phyloP scores from a whole-genome alignment of 2,797 vertebrate genomes.

The Columba guinea region DNA sequence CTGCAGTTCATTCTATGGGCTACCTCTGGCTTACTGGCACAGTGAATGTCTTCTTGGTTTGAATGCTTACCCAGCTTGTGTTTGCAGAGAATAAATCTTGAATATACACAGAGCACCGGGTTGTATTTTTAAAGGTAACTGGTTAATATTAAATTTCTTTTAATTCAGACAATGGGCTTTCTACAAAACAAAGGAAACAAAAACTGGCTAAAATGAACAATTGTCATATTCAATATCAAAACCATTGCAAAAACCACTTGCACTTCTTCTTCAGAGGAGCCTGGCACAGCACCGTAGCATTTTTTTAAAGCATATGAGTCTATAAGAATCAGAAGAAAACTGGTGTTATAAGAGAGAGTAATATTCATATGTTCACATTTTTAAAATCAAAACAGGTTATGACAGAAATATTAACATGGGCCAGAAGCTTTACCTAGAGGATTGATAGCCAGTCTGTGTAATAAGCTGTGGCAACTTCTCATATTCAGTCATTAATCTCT shows the following conservation, averaged over 20 bases:
- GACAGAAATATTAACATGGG: not conserved
- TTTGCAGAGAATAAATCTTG: not conserved
- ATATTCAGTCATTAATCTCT: conserved; percentile 36
- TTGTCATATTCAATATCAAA: not conserved
- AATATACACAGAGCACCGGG: not conserved
- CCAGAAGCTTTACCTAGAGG: not conserved
- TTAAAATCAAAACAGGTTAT: not conserved
- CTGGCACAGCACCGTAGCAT: not conserved
- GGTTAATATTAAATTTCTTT: not conserved
- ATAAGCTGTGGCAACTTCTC: conserved; percentile 17
- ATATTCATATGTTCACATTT: not conserved
- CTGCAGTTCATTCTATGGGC: accelerated
- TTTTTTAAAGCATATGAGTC: not conserved
- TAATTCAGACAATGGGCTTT: not conserved
- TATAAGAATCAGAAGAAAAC: not conserved
- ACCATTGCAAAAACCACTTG: not conserved
- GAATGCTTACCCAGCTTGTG: not conserved
- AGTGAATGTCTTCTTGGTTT: not conserved
- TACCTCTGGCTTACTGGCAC: not conserved
- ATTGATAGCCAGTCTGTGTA: not conserved
- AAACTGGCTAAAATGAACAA: not conserved
- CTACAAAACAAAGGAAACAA: not conserved
- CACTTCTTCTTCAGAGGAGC: not conserved
- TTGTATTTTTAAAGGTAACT: not conserved
- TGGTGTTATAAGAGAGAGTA: not conserved